A percentile compares a stretch with the other conserved stretches of the same genome.
Conservation (phyloP, 2,113 vertebrate species). For the Crotalus viridis region DNA sequence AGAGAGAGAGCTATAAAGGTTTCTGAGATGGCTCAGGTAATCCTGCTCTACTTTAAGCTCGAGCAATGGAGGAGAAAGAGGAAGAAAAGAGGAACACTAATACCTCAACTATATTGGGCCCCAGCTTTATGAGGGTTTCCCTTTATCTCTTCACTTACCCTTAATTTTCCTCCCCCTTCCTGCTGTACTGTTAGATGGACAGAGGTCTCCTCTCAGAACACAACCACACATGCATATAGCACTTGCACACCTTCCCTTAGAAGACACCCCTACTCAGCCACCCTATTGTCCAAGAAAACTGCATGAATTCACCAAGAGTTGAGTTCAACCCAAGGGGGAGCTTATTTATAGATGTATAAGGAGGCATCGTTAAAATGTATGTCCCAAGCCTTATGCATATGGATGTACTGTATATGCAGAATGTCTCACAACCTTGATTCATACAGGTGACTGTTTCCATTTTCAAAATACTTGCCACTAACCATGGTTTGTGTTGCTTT, state of each 20-base stretch:
- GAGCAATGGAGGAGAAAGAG: background rate
- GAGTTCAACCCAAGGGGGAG: background rate
- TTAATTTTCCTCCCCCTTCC: background rate
- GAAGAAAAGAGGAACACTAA: background rate
- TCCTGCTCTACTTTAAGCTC: background rate
- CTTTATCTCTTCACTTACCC: background rate
- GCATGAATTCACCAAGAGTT: background rate
- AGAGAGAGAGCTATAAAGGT: background rate
- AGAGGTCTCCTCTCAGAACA: background rate
- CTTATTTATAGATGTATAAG: background rate
- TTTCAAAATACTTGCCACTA: background rate
- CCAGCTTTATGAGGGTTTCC: background rate
- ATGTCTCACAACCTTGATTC: background rate
- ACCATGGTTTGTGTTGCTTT: background rate
- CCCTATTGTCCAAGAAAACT: background rate
- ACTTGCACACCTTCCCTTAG: background rate
- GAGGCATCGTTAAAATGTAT: rapidly evolving
- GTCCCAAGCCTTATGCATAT: rapidly evolving
- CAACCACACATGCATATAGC: background rate
- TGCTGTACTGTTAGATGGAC: background rate
- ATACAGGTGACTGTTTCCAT: background rate
- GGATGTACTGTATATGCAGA: background rate
- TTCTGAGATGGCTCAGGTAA: background rate
- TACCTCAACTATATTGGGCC: background rate
- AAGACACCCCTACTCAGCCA: background rate